A percentile compares a stretch with the other conserved stretches of the same genome.
Conservation (phyloP, 2,797 vertebrate genomes). For the Bryconaethiops microstoma region DNA sequence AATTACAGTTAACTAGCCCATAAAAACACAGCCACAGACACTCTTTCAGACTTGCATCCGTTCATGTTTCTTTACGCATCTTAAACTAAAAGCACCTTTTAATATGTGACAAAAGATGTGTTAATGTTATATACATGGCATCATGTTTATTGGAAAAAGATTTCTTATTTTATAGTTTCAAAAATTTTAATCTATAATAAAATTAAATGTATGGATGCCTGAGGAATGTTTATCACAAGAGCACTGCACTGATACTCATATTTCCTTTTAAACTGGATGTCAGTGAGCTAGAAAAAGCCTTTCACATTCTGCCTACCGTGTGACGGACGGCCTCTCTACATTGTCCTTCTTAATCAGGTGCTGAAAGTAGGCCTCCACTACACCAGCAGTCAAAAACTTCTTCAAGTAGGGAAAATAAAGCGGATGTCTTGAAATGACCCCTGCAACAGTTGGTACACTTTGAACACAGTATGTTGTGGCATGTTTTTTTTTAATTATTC, state of each 20-base stretch:
- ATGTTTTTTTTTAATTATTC: no score
- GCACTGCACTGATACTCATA: no score
- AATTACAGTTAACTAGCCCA: constrained; percentile 23
- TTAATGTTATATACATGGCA: no score
- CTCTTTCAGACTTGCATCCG: not conserved
- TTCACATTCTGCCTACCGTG: constrained; percentile 27
- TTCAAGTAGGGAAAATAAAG: constrained; percentile 87
- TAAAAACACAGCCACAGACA: constrained; percentile 25
- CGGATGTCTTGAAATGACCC: constrained; percentile 82
- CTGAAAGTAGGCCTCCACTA: constrained; percentile 81
- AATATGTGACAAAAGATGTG: no score
- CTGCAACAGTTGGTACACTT: constrained; percentile 60
- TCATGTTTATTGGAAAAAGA: no score
- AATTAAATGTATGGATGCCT: no score
- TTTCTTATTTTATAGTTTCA: no score
- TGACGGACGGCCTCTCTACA: constrained; percentile 16
- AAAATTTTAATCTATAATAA: no score
- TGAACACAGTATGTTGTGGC: no score
- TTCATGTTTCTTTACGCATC: not conserved
- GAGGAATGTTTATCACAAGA: no score
- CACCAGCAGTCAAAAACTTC: constrained; percentile 81
- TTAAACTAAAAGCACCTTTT: no score
- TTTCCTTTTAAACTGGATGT: not conserved
- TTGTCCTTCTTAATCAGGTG: constrained; percentile 76
- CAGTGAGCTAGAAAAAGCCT: not conserved